Base-by-base conservation (phyloP, 37 sponge, comb jelly and placozoan species). In the Tethya wilhelma region DNA sequence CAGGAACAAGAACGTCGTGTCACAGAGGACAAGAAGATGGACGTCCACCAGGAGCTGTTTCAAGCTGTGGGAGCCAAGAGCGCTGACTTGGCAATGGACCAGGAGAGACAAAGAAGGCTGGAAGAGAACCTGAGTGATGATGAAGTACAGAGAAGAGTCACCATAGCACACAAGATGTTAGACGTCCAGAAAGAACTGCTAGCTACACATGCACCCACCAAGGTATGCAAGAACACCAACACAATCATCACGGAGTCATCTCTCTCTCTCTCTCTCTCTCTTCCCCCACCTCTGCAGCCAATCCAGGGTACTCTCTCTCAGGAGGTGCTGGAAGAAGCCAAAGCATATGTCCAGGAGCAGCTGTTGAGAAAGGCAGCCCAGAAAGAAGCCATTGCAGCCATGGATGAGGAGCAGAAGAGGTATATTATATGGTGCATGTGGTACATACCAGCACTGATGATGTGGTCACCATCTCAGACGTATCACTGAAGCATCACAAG, bases 151-250 rank as follows among this genome's bases (percentile, higher is more conserved):
- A 57, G 74, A 2, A 73, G 85, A 4, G 30, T 90, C 20, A 30
- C 44, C 53, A 71, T 90, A 38, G 85, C 85, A 12, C 29, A 71
- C 68, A 79, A 74, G 64, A 41, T 90, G 64, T 14, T 90, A 17
- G 80, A 78, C 38, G 90, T 90, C 0, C 90, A 90, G 80, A 84
- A 84, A 38, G 90, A 90, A 40, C 62, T 90, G 34, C 40, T 90
- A 2, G 59, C 85, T 7, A 68, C 90, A 40, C 85, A 75, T 29
- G 32, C 64, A 38, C 90, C 80, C 6, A 44, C 56, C 12, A 84
- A 90, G 80, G 90, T 90, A n/a, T 12, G 56, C 8, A 66, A 66
- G 19, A 66, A 1, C 44, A 46, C 56, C 2, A 33, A 73, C 56
- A 56, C 34, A 56, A 7, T 31, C 67, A 43, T 11, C 19, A 42